phyloP scores from a whole-genome alignment of 35 echinoderm and acorn worm species.

The Apostichopus parvimensis region DNA sequence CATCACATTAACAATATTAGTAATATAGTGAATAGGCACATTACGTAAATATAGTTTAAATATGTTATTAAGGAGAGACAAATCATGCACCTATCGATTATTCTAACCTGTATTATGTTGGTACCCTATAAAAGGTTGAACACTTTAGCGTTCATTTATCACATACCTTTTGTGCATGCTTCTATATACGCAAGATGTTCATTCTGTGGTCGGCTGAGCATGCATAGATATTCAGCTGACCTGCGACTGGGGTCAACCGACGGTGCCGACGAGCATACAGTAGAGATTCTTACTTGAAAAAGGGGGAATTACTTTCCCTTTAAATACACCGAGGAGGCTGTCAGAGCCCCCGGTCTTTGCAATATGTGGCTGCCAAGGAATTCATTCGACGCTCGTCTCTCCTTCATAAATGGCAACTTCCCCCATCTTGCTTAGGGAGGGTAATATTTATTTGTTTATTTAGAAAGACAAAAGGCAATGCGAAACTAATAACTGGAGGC shows the following conservation, averaged over 20 bases:
- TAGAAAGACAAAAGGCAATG: slow-evolving; percentile 44
- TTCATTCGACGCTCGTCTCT: not conserved
- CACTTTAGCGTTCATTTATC: too few relatives aligned
- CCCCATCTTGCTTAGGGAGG: not conserved
- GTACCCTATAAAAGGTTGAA: too few relatives aligned
- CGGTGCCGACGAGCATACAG: not conserved
- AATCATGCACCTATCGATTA: too few relatives aligned
- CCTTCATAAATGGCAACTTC: not conserved
- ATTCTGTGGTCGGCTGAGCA: not conserved
- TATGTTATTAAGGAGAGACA: too few relatives aligned
- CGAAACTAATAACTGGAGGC: slow-evolving; percentile 46
- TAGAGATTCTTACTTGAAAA: not conserved
- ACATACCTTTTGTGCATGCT: too few relatives aligned
- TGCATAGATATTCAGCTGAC: not conserved
- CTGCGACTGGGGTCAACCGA: not conserved
- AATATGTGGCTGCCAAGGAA: not conserved
- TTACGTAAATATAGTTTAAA: too few relatives aligned
- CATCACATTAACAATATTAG: too few relatives aligned
- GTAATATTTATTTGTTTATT: slow-evolving; percentile 53
- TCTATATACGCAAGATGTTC: not conserved
- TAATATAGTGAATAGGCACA: too few relatives aligned
- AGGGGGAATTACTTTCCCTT: not conserved
- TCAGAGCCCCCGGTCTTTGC: not conserved
- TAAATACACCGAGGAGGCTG: not conserved
- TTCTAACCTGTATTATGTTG: too few relatives aligned